Base-by-base conservation (phyloP, 1,140 invertebrate genomes). In the Lucilia cuprina region DNA sequence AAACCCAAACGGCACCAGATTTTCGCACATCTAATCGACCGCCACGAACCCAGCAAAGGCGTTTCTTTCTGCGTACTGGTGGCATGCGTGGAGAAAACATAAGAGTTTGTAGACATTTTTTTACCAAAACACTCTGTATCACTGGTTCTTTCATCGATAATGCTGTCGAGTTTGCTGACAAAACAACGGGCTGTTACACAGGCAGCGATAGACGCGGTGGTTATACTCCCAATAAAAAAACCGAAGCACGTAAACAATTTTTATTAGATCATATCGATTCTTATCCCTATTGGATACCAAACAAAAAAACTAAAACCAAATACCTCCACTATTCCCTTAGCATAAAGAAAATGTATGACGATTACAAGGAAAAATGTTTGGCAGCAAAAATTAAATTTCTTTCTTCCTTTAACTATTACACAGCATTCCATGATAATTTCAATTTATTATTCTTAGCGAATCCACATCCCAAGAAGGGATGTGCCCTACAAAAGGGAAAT, bases 271-370 rank as follows among this genome's bases (percentile, higher is more conserved):
- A 85, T 41, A 85, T 85, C 13, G 47, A 77, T 17, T 77, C 80
- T 19, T 85, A 85, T 70, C 84, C 84, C 13, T 83, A 74, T 19
- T 85, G 84, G 84, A 74, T 83, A 47, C 84, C 84, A 14, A 74
- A 83, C 14, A 85, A 85, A 35, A 78, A 50, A n/a, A 60, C 35
- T 10, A 85, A 85, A 77, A 85, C 84, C 21, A 49, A 74, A 25
- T 85, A 55, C 47, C 49, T 85, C 4, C 84, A 85, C 30, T 34
- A 82, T n/a, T 78, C 82, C 13, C 50, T 85, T 74, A 85, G 60
- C 35, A 85, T 85, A 9, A 30, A 83, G 14, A 77, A 83, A 83
- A 85, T 85, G 84, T 83, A 78, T 65, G 2, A 14, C 0, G 84
- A 83, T 7, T 85, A 85, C 65, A 83, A 85, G 25, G 82, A 83